Percentiles rank a stretch among this genome's conserved stretches.
Conservation (phyloP, 2,113 vertebrate genomes). For the Hystrix brachyura region DNA sequence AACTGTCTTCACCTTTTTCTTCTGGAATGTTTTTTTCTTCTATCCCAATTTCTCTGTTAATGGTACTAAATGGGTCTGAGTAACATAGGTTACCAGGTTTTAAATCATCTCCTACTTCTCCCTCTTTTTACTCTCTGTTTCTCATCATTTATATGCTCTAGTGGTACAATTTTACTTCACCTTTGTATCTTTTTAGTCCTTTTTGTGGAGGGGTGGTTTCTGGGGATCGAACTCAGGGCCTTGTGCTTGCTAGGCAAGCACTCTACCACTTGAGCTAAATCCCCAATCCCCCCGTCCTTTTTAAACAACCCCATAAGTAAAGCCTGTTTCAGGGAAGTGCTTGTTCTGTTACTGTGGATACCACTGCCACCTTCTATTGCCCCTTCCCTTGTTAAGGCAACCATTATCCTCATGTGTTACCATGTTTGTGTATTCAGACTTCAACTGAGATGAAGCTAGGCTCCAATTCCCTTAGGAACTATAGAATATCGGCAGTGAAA, state of each 20-base stretch:
- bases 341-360: background rate
- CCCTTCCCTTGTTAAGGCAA: background rate
- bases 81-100: background rate
- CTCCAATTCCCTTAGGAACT: background rate
- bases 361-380: background rate
- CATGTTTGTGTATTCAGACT: background rate
- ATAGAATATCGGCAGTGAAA: background rate
- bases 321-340: background rate
- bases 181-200: background rate
- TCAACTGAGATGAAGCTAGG: background rate
- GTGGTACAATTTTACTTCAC: background rate
- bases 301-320: background rate
- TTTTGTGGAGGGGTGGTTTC: background rate
- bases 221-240: no score
- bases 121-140: background rate
- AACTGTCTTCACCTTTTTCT: background rate
- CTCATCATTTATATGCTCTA: background rate
- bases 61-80: background rate
- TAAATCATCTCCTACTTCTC: background rate
- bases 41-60: background rate
- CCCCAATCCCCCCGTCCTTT: background rate
- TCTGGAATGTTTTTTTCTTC: background rate
- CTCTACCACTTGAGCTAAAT: no score
- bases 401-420: background rate
- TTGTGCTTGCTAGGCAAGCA: no score